A percentile compares a stretch with the other conserved stretches of the same genome.
phyloP scores from a whole-genome alignment of 2,888 invertebrate genomes.

The Fragum whitleyi region DNA sequence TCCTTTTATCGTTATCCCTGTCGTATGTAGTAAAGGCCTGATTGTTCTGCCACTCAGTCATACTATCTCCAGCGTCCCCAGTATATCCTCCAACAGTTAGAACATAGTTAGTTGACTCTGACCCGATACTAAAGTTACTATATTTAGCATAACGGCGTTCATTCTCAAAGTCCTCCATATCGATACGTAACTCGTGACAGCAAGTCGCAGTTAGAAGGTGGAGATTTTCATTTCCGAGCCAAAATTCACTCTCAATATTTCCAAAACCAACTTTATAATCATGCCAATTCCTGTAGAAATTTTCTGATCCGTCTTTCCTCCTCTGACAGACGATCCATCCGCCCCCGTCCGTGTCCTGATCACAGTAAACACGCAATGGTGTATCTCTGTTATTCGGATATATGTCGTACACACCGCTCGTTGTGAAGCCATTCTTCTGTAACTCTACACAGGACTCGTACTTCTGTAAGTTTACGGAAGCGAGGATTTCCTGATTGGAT shows the following conservation, averaged over 20 bases:
- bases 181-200: conserved; percentile 38
- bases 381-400: conserved; percentile 38
- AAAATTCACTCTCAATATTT: conserved; percentile 32
- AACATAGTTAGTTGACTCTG: conserved; percentile 7
- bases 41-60: background rate
- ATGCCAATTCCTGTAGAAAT: conserved; percentile 40
- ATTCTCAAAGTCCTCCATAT: conserved; percentile 43
- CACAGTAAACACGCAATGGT: conserved; percentile 55
- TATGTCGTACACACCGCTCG: conserved; percentile 49
- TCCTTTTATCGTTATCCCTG: conserved; percentile 7
- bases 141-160: conserved; percentile 34
- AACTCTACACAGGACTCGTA: conserved; percentile 42
- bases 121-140: conserved; percentile 28
- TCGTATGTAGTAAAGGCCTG: conserved; percentile 33
- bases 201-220: conserved; percentile 17
- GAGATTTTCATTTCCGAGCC: conserved; percentile 45
- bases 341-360: conserved; percentile 56
- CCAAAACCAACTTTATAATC: conserved; percentile 45
- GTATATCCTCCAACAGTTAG: conserved; percentile 14
- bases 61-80: conserved; percentile 32
- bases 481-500: too few relatives aligned
- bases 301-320: conserved; percentile 37
- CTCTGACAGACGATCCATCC: conserved; percentile 64
- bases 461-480: background rate
- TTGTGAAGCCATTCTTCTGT: conserved; percentile 31